Evolutionary conservation across 2,888 invertebrate species (phyloP).

Genomic region (Nephrocerus scutellatus): DNA sequence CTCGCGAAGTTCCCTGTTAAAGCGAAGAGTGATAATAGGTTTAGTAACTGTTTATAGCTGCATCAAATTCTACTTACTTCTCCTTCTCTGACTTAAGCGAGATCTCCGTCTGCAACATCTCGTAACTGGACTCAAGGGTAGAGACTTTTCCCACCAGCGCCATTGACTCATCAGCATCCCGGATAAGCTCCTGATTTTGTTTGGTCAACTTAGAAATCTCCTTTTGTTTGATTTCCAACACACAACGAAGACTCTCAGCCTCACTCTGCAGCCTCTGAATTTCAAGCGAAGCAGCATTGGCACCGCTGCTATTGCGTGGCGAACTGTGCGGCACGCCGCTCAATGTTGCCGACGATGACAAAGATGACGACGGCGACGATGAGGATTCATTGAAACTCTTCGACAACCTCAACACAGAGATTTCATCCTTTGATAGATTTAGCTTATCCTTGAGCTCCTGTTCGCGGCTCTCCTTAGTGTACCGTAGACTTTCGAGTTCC

Average conservation of each 20-base stretch:
- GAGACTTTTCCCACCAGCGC: conserved; percentile 67
- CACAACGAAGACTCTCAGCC: conserved; percentile 76
- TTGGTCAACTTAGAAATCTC: conserved; percentile 74
- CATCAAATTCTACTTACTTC: conserved; percentile 50
- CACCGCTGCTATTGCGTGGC: conserved; percentile 21
- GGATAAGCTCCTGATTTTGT: conserved; percentile 60
- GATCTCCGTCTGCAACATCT: conserved; percentile 65
- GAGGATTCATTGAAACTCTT: conserved; percentile 20
- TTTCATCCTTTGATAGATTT: conserved; percentile 41
- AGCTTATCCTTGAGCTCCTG: conserved; percentile 43
- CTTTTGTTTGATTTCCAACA: conserved; percentile 79
- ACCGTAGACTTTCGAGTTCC: conserved; percentile 36
- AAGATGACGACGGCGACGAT: no score
- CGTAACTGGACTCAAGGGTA: conserved; percentile 72
- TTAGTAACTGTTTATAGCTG: background rate
- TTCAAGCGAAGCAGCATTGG: conserved; percentile 29
- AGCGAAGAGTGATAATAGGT: conserved; percentile 8
- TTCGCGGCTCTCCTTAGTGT: conserved; percentile 35
- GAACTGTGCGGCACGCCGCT: conserved; percentile 31
- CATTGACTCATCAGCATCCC: conserved; percentile 68
- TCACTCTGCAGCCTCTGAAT: conserved; percentile 57
- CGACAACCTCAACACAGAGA: conserved; percentile 30
- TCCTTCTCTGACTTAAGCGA: conserved; percentile 57
- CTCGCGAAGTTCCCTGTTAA: conserved; percentile 55
- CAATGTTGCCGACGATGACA: no score